Base-by-base conservation (phyloP, 2,113 vertebrate species). In the Tragelaphus scriptus region DNA sequence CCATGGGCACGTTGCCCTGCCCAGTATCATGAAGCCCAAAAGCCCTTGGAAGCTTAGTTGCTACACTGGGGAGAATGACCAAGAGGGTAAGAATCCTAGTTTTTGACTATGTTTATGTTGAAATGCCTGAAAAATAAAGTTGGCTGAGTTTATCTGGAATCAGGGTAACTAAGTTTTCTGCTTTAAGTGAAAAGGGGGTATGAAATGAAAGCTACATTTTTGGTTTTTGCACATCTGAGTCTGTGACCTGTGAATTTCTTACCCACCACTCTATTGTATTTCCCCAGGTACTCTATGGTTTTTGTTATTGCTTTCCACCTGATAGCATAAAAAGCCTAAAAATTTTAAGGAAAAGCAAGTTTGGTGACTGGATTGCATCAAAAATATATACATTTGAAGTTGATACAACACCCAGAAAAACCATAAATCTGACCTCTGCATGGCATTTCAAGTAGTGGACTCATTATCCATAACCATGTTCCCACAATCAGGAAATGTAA, bases 401-500 rank as follows among this genome's bases (percentile, higher is more conserved):
- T 47, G 30, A 47, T 13, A 68, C 32, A 58, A 95, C 28, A 96
- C 77, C 40, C 68, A 47, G 58, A 81, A n/a, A 91, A 85, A 16
- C 26, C 56, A 77, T 85, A 88, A 80, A 85, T 86, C 55, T 91
- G 59, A 36, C 28, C 30, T 84, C 5, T 79, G 65, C 75, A 49
- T 61, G 65, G n/a, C 90, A 96, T 89, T 95, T 86, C 79, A 88
- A 90, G 26, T 26, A 86, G 55, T 84, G 40, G 77, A 91, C 61
- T 95, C 65, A 95, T 97, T 97, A 94, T 81, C 88, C 77, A 59
- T 40, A 96, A 58, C 79, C 90, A n/a, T 88, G 53, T 59, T 92
- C 30, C 71, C 88, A 96, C 68, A 97, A 96, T 93, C 90, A 95
- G 92, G 85, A 96, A 97, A 96, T 93, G 55, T 82, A 82, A 97